Conservation (phyloP, 2,113 vertebrate genomes). For the Merops nubicus region DNA sequence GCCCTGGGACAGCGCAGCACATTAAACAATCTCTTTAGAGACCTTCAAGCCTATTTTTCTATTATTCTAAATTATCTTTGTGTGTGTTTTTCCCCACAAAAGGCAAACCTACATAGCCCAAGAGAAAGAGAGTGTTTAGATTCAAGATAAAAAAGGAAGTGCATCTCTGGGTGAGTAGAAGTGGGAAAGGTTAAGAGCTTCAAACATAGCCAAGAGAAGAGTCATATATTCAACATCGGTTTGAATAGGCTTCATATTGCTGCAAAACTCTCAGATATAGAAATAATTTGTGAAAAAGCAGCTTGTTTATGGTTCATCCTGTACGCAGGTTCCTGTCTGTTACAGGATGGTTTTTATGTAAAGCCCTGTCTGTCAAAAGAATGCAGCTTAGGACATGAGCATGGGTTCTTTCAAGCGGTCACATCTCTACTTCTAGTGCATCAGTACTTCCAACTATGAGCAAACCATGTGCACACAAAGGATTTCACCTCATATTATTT, state of each 20-base stretch:
- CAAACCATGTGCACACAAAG: neutral
- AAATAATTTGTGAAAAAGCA: neutral
- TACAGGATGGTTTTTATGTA: neutral
- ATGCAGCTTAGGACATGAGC: neutral
- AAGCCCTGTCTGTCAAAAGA: neutral
- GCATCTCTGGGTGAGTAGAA: neutral
- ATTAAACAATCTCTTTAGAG: neutral
- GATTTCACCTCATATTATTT: neutral
- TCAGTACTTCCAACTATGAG: neutral
- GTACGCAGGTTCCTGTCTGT: neutral
- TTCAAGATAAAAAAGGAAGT: neutral
- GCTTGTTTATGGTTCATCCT: neutral
- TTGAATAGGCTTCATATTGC: neutral
- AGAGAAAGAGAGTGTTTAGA: neutral
- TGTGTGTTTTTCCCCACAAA: neutral
- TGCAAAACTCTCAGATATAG: neutral
- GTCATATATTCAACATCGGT: neutral
- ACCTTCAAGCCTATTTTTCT: neutral
- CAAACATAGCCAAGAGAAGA: neutral
- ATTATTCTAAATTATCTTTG: neutral
- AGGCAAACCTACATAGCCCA: slow-evolving; percentile 8
- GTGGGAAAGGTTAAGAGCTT: slow-evolving; percentile 17
- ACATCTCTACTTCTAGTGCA: neutral
- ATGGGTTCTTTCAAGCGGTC: neutral
- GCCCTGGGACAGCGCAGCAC: neutral